These are phyloP conservation scores for Xiphophorus couchianus DNA, from an alignment of 2,113 vertebrate genomes.

Conservation along the genomic window DNA sequence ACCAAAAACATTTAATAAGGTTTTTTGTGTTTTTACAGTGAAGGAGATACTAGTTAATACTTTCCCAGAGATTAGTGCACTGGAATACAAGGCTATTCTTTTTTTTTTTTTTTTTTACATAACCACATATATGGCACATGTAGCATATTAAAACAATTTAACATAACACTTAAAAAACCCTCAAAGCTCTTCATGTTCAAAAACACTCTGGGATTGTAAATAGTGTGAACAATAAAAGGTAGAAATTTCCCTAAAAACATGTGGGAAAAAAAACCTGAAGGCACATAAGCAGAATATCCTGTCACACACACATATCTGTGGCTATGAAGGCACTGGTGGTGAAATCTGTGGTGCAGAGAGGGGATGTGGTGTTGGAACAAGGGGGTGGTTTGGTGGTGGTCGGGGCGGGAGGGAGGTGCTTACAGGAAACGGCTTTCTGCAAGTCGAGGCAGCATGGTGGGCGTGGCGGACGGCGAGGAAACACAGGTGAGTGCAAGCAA, in stretches of 20 bases:
- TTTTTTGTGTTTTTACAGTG: too few relatives aligned
- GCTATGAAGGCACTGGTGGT: background rate
- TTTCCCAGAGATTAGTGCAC: conserved; percentile 56
- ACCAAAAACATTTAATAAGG: too few relatives aligned
- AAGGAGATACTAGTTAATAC: conserved; percentile 33
- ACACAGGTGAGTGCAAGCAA: conserved; percentile 55
- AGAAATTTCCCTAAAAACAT: background rate
- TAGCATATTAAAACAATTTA: conserved; percentile 37
- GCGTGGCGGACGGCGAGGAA: conserved; percentile 36
- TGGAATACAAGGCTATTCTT: conserved; percentile 46
- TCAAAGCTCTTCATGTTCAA: conserved; percentile 69
- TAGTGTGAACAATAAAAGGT: background rate
- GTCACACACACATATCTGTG: conserved; percentile 27
- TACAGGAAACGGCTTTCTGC: background rate
- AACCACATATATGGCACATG: conserved; percentile 41
- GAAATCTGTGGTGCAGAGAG: conserved; percentile 10
- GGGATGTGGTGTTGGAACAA: background rate
- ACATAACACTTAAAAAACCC: conserved; percentile 4
- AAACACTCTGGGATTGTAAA: background rate
- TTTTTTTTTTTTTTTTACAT: conserved; percentile 8
- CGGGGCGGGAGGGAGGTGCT: background rate
- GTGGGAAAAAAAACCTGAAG: background rate
- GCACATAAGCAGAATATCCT: conserved; percentile 14
- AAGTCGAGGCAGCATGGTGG: conserved; percentile 14
- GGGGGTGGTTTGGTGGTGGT: too few relatives aligned